Percentiles rank a stretch among this genome's conserved stretches.
These are phyloP conservation scores for Salvelinus namaycush DNA, from an alignment of 2,113 vertebrate genomes.

Conservation along the genomic window DNA sequence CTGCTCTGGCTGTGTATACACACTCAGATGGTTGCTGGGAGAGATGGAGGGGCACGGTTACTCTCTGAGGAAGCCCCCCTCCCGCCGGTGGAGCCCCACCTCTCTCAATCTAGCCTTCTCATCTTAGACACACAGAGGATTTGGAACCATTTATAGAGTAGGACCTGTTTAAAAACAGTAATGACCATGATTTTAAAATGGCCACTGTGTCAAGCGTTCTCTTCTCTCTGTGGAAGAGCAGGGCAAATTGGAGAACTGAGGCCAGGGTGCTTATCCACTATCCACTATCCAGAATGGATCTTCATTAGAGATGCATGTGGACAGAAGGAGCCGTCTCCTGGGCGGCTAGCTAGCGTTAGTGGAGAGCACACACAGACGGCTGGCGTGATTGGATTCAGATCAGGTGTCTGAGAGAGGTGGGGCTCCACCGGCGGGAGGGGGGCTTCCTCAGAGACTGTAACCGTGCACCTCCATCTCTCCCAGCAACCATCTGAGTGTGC, in stretches of 20 bases:
- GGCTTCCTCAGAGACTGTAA: constrained; percentile 49
- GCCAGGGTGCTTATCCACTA: neutral
- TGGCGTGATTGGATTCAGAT: constrained; percentile 61
- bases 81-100: neutral
- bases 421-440: neutral
- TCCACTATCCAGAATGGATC: constrained; percentile 32
- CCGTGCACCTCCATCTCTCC: constrained; percentile 59
- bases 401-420: constrained; percentile 50
- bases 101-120: constrained; percentile 22
- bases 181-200: constrained; percentile 1
- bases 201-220: constrained; percentile 10
- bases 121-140: constrained; percentile 9
- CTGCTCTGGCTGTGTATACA: constrained; percentile 45
- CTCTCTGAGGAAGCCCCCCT: constrained; percentile 52
- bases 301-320: constrained; percentile 51
- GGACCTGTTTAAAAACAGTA: constrained; percentile 39
- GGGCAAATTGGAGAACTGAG: constrained; percentile 7
- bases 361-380: constrained; percentile 34
- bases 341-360: constrained; percentile 41
- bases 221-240: neutral
- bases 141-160: neutral
- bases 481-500: constrained; percentile 40
- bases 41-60: constrained; percentile 56
- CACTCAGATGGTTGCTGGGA: constrained; percentile 41
- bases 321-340: constrained; percentile 54